These are phyloP conservation scores for Protosalanx chinensis DNA, from an alignment of 2,797 vertebrate species.

Conservation along the genomic window DNA sequence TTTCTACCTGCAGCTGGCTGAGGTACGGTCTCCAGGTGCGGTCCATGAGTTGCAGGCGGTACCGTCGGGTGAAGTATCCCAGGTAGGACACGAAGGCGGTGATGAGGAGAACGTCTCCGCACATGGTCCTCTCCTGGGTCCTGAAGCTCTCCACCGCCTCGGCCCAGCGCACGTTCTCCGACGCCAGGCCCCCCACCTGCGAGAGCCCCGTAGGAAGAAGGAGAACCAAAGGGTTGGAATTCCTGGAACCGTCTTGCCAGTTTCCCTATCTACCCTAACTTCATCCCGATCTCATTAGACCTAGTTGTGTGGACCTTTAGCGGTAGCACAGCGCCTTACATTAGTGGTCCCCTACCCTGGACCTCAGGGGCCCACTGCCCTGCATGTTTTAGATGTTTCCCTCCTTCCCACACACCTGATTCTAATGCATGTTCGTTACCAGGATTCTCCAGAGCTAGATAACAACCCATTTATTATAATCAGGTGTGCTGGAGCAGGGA, in stretches of 20 bases:
- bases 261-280: too few species aligned
- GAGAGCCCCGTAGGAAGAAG: constrained; percentile 9
- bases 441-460: too few species aligned
- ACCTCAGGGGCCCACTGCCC: too few species aligned
- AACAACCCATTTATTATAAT: too few species aligned
- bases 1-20: constrained; percentile 78
- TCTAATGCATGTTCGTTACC: too few species aligned
- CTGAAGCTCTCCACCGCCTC: constrained; percentile 82
- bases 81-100: constrained; percentile 93
- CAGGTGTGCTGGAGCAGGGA: too few species aligned
- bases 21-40: constrained; percentile 85
- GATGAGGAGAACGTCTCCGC: constrained; percentile 87
- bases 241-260: not conserved
- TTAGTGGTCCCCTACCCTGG: too few species aligned
- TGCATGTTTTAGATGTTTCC: too few species aligned
- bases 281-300: not conserved
- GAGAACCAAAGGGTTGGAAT: not conserved
- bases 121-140: constrained; percentile 83
- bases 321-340: too few species aligned
- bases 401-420: too few species aligned
- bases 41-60: constrained; percentile 85
- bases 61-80: constrained; percentile 91
- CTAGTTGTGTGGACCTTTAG: too few species aligned
- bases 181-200: constrained; percentile 88
- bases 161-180: constrained; percentile 92